Conservation (phyloP, 2,113 vertebrate species). For the Phylloscopus trochiloides region DNA sequence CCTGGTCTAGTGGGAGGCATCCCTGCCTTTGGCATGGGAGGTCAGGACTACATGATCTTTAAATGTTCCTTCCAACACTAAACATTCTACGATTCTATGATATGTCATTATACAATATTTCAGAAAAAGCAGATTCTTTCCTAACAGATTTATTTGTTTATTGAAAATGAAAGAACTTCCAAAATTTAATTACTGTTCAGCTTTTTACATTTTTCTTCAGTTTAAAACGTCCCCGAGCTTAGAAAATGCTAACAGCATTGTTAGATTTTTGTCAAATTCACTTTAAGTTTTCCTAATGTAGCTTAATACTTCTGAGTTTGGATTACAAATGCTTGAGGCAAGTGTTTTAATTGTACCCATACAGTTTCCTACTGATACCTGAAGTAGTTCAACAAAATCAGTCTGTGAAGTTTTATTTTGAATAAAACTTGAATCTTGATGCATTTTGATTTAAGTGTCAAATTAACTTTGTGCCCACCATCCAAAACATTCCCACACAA, state of each 20-base stretch:
- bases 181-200: background rate
- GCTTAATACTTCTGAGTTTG: background rate
- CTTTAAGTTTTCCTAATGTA: background rate
- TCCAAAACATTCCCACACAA: background rate
- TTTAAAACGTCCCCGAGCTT: background rate
- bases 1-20: background rate
- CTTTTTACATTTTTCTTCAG: background rate
- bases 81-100: background rate
- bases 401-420: background rate
- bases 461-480: background rate
- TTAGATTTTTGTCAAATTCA: background rate
- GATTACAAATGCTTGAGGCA: background rate
- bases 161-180: background rate
- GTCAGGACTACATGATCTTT: background rate
- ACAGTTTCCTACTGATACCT: background rate
- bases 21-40: background rate
- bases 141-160: background rate
- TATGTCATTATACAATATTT: background rate
- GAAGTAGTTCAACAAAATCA: background rate
- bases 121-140: background rate
- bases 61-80: background rate
- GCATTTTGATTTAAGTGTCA: background rate
- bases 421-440: conserved; percentile 8
- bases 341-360: conserved; percentile 14
- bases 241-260: background rate